These are phyloP conservation scores for Caenorhabditis elegans DNA, from an alignment of 1,140 invertebrate species.

Conservation along the genomic window DNA sequence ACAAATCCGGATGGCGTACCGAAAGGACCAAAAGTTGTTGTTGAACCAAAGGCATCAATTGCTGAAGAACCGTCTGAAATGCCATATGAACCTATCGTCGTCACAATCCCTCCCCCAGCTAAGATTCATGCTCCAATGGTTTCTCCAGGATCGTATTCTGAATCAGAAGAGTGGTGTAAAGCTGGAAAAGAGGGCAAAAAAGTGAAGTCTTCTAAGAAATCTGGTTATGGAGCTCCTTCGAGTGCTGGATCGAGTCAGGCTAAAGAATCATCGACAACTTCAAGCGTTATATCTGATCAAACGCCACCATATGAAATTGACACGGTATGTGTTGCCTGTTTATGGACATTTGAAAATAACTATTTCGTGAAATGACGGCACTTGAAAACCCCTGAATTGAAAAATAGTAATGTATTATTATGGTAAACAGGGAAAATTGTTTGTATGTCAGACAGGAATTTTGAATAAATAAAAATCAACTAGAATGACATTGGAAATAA, in stretches of 20 bases:
- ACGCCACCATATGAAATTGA: not conserved
- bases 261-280: not conserved
- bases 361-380: too few species aligned
- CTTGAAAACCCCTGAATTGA: too few species aligned
- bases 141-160: not conserved
- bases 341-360: too few species aligned
- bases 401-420: too few species aligned
- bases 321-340: not conserved
- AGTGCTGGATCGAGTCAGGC: not conserved
- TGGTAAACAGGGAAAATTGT: too few species aligned
- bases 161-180: conserved; percentile 13
- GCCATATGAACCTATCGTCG: not conserved
- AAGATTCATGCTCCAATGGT: not conserved
- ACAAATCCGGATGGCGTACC: not conserved
- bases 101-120: not conserved
- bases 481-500: too few species aligned
- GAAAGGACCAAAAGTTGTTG: not conserved
- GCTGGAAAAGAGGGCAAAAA: conserved; percentile 7
- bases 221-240: not conserved
- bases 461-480: too few species aligned
- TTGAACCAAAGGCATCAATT: not conserved
- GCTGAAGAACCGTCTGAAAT: not conserved
- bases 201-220: not conserved
- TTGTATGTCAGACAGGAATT: too few species aligned
- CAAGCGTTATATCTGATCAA: not conserved